phyloP scores from a whole-genome alignment of 2,797 vertebrate species.

The Crotalus adamanteus region DNA sequence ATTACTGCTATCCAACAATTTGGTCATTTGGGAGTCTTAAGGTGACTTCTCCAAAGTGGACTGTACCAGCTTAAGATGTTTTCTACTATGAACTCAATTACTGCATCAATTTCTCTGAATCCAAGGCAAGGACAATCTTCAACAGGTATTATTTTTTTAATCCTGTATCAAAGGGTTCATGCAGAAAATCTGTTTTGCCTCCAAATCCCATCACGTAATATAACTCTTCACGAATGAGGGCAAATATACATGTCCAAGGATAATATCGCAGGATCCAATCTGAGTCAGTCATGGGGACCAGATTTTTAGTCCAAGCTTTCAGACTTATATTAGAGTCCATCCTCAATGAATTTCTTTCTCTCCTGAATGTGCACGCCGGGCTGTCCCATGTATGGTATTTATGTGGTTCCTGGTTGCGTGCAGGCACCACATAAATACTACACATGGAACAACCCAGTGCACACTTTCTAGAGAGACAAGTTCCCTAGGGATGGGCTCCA shows the following conservation, averaged over 20 bases:
- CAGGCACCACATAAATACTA: background rate
- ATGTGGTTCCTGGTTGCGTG: background rate
- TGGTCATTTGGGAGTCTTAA: background rate
- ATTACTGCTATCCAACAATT: background rate
- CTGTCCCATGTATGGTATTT: background rate
- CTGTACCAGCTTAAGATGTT: background rate
- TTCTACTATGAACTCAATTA: background rate
- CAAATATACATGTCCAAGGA: background rate
- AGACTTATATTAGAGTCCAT: background rate
- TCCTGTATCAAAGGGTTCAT: background rate
- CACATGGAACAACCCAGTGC: background rate
- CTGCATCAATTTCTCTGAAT: background rate
- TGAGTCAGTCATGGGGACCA: background rate
- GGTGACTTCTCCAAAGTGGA: background rate
- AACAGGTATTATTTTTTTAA: background rate
- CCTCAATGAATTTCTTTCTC: background rate
- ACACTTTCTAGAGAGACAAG: background rate
- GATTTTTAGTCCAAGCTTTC: background rate
- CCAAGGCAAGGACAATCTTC: background rate
- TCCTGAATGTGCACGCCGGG: background rate
- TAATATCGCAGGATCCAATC: background rate
- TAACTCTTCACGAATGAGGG: background rate
- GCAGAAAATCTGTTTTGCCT: background rate
- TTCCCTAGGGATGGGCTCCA: background rate
- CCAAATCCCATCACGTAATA: background rate